phyloP scores from a whole-genome alignment of 2,888 invertebrate species.

The Monochamus alternatus region DNA sequence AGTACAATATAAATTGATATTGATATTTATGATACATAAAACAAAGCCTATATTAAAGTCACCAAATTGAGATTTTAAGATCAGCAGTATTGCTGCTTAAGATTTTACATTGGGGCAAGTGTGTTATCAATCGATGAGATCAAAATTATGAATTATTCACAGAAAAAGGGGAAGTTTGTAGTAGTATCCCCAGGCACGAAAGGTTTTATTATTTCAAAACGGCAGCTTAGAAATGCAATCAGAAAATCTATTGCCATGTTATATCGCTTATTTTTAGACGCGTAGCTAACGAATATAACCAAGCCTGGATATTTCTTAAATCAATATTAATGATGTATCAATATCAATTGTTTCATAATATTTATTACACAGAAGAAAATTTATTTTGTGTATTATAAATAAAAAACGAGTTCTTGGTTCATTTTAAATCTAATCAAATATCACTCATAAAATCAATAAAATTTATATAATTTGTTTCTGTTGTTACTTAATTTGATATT shows the following conservation, averaged over 20 bases:
- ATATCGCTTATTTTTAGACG: neutral
- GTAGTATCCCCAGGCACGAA: neutral
- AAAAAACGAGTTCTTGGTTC: no score
- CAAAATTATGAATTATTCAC: neutral
- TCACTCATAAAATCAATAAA: no score
- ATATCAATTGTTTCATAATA: no score
- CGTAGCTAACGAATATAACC: neutral
- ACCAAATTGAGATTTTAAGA: neutral
- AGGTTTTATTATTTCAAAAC: slow-evolving; percentile 1
- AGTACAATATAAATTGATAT: neutral
- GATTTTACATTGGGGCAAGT: neutral
- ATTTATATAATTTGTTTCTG: no score
- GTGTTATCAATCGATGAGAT: neutral
- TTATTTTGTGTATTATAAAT: no score
- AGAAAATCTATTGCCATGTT: neutral
- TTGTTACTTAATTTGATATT: no score
- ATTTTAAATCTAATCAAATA: no score
- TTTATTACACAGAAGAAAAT: no score
- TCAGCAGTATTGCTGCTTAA: neutral
- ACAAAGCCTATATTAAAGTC: neutral
- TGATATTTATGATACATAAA: neutral
- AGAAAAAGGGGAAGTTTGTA: neutral
- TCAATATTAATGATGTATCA: no score
- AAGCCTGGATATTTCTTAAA: neutral
- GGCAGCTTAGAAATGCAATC: neutral